Conservation (phyloP, 2,797 vertebrate genomes). For the Eidolon dupreanum region DNA sequence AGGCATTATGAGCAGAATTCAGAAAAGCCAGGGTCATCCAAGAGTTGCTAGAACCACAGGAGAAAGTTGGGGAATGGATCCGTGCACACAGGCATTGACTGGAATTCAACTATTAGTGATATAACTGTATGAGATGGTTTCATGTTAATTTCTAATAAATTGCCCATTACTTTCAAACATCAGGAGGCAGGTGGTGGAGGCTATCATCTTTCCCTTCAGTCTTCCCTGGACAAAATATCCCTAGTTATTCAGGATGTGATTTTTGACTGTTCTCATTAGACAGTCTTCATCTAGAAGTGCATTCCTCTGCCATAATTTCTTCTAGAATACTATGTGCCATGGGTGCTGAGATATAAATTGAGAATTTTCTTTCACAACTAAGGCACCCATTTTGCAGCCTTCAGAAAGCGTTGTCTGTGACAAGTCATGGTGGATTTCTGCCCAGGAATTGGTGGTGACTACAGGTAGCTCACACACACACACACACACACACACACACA, state of each 20-base stretch:
- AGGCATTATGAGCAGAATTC: not conserved
- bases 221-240: not conserved
- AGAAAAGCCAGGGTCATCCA: not conserved
- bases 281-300: not conserved
- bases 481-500: not conserved
- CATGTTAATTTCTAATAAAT: not conserved
- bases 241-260: not conserved
- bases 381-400: not conserved
- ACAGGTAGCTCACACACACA: not conserved
- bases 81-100: not conserved
- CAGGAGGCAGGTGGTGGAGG: no score
- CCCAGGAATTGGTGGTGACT: not conserved
- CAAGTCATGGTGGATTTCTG: not conserved
- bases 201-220: not conserved
- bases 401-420: not conserved
- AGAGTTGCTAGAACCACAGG: not conserved
- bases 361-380: not conserved
- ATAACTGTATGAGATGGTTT: no score
- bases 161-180: no score
- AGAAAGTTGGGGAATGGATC: not conserved
- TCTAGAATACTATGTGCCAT: not conserved
- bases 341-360: not conserved
- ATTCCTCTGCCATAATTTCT: not conserved
- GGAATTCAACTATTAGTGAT: not conserved
- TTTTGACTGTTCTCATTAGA: not conserved